Evolutionary conservation across 2,113 vertebrate genomes (phyloP).

Genomic region (Chaetops frenatus): DNA sequence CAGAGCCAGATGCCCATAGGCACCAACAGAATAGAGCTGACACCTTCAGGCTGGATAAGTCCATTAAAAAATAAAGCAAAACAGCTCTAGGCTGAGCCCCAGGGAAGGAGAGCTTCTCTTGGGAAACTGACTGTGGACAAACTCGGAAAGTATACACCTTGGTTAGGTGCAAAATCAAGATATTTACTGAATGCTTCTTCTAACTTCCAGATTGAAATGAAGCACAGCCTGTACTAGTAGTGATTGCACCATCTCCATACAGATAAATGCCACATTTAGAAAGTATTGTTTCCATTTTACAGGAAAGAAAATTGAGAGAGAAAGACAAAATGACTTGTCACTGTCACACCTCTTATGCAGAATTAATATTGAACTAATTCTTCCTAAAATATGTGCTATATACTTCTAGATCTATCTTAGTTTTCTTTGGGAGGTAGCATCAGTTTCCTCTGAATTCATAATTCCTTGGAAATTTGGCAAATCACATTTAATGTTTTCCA

Average conservation of each 20-base stretch:
- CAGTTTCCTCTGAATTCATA: neutral
- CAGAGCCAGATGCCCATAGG: neutral
- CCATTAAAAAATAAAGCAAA: neutral
- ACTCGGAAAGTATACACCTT: neutral
- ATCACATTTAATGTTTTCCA: neutral
- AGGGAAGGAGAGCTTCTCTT: neutral
- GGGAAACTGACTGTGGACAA: rapidly evolving
- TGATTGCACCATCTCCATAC: neutral
- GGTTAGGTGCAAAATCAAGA: neutral
- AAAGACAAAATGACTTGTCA: neutral
- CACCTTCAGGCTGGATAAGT: neutral
- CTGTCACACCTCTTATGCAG: neutral
- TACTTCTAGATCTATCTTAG: neutral
- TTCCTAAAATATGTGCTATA: neutral
- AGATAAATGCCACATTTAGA: neutral
- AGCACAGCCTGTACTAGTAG: neutral
- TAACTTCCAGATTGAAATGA: neutral
- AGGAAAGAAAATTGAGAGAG: neutral
- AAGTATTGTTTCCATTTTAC: neutral
- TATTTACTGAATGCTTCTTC: neutral
- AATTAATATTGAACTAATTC: neutral
- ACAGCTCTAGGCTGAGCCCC: neutral
- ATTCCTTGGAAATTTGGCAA: neutral
- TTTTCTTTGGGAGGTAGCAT: neutral
- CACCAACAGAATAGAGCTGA: neutral